Conservation (phyloP, 2,113 vertebrate species). For the Procavia capensis region DNA sequence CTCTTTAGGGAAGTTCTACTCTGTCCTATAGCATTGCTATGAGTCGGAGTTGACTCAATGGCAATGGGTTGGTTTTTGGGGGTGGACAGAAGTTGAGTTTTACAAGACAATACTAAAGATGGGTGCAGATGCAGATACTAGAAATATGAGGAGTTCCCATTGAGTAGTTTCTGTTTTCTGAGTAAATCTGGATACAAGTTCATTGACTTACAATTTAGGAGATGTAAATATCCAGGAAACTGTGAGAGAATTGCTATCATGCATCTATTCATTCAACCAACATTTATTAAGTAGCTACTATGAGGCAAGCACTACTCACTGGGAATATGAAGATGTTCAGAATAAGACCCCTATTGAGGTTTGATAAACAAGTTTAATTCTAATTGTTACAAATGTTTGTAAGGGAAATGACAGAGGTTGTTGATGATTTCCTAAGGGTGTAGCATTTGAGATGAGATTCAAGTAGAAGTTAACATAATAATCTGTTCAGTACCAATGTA, state of each 20-base stretch:
- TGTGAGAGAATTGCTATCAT: not conserved
- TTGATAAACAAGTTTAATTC: not conserved
- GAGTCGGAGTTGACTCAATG: too few species aligned
- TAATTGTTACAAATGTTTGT: not conserved
- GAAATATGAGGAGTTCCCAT: not conserved
- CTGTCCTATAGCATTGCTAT: too few species aligned
- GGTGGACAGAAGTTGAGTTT: not conserved
- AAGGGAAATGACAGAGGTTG: not conserved
- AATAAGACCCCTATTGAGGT: not conserved
- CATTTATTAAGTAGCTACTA: not conserved
- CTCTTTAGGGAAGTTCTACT: too few species aligned
- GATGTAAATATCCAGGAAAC: not conserved
- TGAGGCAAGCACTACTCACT: not conserved
- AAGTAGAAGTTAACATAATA: not conserved
- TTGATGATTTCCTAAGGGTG: not conserved
- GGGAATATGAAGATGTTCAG: not conserved
- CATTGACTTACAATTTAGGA: not conserved
- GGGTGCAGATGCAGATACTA: not conserved
- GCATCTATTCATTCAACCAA: not conserved
- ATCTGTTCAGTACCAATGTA: not conserved
- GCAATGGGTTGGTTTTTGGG: too few species aligned
- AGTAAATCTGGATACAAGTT: not conserved
- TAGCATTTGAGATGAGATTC: not conserved
- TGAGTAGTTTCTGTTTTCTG: not conserved
- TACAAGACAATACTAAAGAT: not conserved